phyloP scores from a whole-genome alignment of 1,140 invertebrate genomes.

The Cherax quadricarinatus region DNA sequence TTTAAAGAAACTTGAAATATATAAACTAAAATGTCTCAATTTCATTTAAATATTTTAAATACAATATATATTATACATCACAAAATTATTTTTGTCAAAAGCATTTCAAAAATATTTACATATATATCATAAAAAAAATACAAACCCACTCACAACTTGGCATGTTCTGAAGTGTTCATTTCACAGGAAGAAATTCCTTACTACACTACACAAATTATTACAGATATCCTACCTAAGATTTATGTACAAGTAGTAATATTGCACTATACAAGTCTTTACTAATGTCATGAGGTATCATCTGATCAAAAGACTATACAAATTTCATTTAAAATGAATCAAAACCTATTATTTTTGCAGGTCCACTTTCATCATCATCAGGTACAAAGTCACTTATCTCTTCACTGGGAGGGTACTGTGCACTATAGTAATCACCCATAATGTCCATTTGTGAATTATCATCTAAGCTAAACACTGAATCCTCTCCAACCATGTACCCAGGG shows the following conservation, averaged over 20 bases:
- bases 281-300: conserved; percentile 56
- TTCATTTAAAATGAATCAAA: conserved; percentile 65
- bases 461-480: conserved; percentile 62
- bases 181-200: conserved; percentile 31
- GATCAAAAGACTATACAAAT: conserved; percentile 46
- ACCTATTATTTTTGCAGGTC: conserved; percentile 63
- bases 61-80: neutral
- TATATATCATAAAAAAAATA: conserved; percentile 27
- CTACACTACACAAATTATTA: conserved; percentile 26
- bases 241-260: conserved; percentile 63
- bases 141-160: conserved; percentile 18
- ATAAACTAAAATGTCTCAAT: neutral
- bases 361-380: conserved; percentile 63
- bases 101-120: conserved; percentile 23
- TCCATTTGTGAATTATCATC: conserved; percentile 64
- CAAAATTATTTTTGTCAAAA: conserved; percentile 5
- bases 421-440: conserved; percentile 57
- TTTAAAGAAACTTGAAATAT: neutral
- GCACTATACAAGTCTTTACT: conserved; percentile 54
- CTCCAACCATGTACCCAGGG: conserved; percentile 48
- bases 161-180: conserved; percentile 16
- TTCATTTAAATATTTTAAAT: conserved; percentile 2
- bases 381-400: conserved; percentile 66
- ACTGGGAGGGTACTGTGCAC: conserved; percentile 61
- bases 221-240: neutral